phyloP scores from a whole-genome alignment of 1,140 invertebrate genomes.

The Elysia chlorotica region DNA sequence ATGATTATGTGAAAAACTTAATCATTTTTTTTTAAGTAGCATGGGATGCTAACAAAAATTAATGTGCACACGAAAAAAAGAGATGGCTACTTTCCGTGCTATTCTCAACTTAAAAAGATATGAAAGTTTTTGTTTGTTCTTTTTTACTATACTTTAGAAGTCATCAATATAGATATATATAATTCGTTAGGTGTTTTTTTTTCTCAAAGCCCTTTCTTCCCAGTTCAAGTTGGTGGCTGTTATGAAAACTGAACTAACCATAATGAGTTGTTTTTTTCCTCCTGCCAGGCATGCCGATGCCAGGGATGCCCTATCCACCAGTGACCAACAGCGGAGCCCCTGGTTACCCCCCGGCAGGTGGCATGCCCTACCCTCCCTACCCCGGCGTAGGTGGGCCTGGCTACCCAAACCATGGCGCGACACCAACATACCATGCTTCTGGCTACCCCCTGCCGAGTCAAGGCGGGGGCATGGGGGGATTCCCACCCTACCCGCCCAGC shows the following conservation, averaged over 20 bases:
- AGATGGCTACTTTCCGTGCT: too few species aligned
- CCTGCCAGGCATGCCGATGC: conserved; percentile 29
- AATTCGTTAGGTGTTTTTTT: neutral
- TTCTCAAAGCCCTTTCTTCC: neutral
- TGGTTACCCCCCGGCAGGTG: conserved; percentile 23
- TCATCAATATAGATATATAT: neutral
- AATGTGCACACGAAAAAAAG: too few species aligned
- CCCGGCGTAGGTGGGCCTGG: neutral
- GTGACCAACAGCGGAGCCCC: neutral
- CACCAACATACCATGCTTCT: conserved; percentile 9
- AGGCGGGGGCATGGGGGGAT: neutral
- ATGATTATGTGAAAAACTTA: too few species aligned
- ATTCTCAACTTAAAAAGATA: neutral
- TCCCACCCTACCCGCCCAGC: conserved; percentile 15
- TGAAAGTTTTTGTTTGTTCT: neutral
- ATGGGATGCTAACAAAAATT: too few species aligned
- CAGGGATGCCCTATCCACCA: conserved; percentile 10
- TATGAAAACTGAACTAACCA: neutral
- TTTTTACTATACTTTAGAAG: neutral
- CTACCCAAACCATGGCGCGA: neutral
- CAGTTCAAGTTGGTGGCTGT: neutral
- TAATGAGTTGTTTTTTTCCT: neutral
- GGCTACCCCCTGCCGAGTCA: neutral
- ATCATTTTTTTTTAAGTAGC: too few species aligned
- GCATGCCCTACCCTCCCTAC: conserved; percentile 6